Percentiles rank a stretch among this genome's conserved stretches.
Conservation (phyloP, 1,140 invertebrate species). For the Dendroctonus valens region DNA sequence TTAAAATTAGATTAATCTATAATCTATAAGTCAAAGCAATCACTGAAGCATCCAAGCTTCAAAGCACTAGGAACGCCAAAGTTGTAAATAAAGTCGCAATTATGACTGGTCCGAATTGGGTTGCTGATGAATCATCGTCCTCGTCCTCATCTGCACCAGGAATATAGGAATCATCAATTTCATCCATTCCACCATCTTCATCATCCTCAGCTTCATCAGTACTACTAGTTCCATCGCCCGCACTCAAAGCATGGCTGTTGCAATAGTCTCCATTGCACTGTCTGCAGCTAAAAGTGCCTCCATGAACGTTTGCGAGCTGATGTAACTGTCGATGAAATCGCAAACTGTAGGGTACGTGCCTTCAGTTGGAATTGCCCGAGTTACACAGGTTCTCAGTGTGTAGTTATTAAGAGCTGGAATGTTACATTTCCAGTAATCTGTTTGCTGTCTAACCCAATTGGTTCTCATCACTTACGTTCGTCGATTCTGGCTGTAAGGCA, state of each 20-base stretch:
- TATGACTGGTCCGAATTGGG: too few relatives aligned
- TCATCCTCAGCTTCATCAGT: too few relatives aligned
- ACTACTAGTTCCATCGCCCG: background rate
- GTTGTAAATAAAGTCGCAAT: too few relatives aligned
- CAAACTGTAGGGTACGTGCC: background rate
- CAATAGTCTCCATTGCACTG: slow-evolving; percentile 8
- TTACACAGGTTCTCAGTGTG: background rate
- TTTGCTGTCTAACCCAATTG: background rate
- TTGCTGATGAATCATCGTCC: too few relatives aligned
- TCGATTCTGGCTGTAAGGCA: slow-evolving; percentile 3
- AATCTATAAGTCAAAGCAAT: too few relatives aligned
- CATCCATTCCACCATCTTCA: too few relatives aligned
- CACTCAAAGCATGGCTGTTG: slow-evolving; percentile 1
- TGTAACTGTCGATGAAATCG: background rate
- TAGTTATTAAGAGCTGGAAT: slow-evolving; percentile 5
- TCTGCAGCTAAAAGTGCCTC: slow-evolving; percentile 3
- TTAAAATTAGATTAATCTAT: too few relatives aligned
- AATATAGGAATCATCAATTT: too few relatives aligned
- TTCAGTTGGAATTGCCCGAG: background rate
- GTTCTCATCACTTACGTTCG: slow-evolving; percentile 4
- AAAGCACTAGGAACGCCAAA: too few relatives aligned
- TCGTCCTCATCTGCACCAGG: too few relatives aligned
- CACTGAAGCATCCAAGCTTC: too few relatives aligned
- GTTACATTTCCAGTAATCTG: background rate
- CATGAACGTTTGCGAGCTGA: slow-evolving; percentile 1